A percentile compares a stretch with the other conserved stretches of the same genome.
Conservation (phyloP, 2,888 invertebrate genomes). For the Nematopogon swammerdamellus region DNA sequence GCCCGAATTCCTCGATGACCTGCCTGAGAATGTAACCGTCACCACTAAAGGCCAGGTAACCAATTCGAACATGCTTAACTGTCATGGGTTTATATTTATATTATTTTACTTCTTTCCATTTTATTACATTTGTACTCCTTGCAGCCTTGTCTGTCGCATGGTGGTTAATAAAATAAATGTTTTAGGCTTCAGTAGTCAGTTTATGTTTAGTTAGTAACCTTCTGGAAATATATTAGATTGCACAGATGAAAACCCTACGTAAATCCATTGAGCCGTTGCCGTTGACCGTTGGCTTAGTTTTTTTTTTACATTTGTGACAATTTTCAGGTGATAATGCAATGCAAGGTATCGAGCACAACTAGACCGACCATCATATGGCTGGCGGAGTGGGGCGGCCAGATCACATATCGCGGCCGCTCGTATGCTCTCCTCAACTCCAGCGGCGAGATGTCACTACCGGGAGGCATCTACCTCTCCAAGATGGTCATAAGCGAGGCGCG, state of each 20-base stretch:
- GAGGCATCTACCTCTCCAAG: slow-evolving; percentile 7
- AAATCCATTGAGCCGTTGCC: too few species aligned
- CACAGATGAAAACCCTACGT: too few species aligned
- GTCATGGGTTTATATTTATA: too few species aligned
- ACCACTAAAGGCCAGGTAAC: slow-evolving; percentile 10
- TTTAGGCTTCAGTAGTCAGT: too few species aligned
- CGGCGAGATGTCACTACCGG: slow-evolving; percentile 5
- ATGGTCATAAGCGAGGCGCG: slow-evolving; percentile 7
- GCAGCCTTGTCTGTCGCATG: too few species aligned
- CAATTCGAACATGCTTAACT: not conserved
- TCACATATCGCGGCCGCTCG: slow-evolving; percentile 5
- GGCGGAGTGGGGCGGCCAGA: slow-evolving; percentile 2
- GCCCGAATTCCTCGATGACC: slow-evolving; percentile 9
- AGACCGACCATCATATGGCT: slow-evolving; percentile 9
- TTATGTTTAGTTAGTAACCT: too few species aligned
- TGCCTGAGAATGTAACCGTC: slow-evolving; percentile 10
- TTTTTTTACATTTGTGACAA: not conserved
- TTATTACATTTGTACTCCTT: too few species aligned
- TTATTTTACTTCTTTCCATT: not conserved
- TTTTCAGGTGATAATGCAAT: slow-evolving; percentile 10
- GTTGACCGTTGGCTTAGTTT: not conserved
- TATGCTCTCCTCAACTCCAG: slow-evolving; percentile 5
- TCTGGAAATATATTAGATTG: slow-evolving; percentile 8
- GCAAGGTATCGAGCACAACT: slow-evolving; percentile 9
- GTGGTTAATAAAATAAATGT: not conserved